These are phyloP conservation scores for Prochilodus magdalenae DNA, from an alignment of 2,113 vertebrate genomes.

Conservation along the genomic window DNA sequence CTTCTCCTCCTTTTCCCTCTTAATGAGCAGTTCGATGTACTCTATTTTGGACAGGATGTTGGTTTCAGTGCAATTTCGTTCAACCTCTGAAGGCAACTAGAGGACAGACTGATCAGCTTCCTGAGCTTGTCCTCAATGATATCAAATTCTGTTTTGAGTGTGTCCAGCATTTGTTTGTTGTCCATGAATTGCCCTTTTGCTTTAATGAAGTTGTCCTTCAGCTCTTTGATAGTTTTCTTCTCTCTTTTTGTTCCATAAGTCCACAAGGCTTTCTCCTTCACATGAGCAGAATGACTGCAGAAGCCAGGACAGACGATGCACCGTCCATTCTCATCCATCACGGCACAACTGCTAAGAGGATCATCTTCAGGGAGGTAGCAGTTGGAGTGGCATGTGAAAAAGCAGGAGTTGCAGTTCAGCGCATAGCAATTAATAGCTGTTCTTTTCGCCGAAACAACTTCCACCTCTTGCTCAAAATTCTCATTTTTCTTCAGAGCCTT, in stretches of 20 bases:
- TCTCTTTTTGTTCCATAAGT: constrained; percentile 45
- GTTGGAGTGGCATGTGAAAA: constrained; percentile 51
- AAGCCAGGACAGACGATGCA: constrained; percentile 52
- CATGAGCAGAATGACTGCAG: constrained; percentile 41
- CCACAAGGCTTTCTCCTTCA: constrained; percentile 39
- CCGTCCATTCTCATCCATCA: constrained; percentile 27
- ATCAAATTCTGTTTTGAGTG: constrained; percentile 21
- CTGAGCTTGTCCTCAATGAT: background rate
- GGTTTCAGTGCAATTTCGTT: constrained; percentile 58
- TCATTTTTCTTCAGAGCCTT: constrained; percentile 49
- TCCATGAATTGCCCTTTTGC: constrained; percentile 43
- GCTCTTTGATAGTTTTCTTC: constrained; percentile 39
- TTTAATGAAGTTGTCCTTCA: constrained; percentile 56
- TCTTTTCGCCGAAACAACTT: constrained; percentile 30
- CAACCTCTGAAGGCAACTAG: constrained; percentile 44
- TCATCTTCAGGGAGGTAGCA: constrained; percentile 40
- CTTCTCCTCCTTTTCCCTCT: constrained; percentile 46
- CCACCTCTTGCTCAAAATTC: constrained; percentile 51
- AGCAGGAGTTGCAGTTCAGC: constrained; percentile 51
- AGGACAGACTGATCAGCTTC: constrained; percentile 6
- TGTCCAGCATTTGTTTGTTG: constrained; percentile 39
- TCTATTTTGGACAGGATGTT: constrained; percentile 48
- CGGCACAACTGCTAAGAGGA: constrained; percentile 36
- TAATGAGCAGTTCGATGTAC: constrained; percentile 55
- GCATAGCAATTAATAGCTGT: constrained; percentile 19